Percentiles rank a stretch among this genome's conserved stretches.
Conservation (phyloP, 1,140 invertebrate species). For the Elymnias hypermnestra region DNA sequence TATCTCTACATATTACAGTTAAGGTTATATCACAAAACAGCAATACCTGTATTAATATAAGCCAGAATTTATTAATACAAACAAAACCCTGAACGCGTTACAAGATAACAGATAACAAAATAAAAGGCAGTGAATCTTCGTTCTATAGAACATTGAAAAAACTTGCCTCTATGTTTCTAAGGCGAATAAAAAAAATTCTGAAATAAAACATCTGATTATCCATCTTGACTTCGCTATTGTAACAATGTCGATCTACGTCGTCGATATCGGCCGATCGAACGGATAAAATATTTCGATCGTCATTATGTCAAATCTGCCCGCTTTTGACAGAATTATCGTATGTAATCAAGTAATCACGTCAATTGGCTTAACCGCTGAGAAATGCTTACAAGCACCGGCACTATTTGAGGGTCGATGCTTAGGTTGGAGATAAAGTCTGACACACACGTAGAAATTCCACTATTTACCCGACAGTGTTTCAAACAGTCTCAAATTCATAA, state of each 20-base stretch:
- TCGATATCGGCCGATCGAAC: conserved; percentile 28
- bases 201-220: conserved; percentile 33
- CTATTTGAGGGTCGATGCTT: not conserved
- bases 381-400: conserved; percentile 14
- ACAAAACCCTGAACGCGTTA: not conserved
- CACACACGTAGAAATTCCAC: too few species aligned
- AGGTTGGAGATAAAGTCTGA: too few species aligned
- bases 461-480: too few species aligned
- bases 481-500: too few species aligned
- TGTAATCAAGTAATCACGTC: conserved; percentile 34
- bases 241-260: conserved; percentile 26
- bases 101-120: not conserved
- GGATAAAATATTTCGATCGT: conserved; percentile 40
- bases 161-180: conserved; percentile 9
- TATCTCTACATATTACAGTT: too few species aligned
- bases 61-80: too few species aligned
- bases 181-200: conserved; percentile 23
- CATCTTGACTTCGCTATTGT: conserved; percentile 29
- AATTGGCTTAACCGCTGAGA: conserved; percentile 18
- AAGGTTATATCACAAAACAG: too few species aligned
- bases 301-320: conserved; percentile 45
- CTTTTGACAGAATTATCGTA: conserved; percentile 42
- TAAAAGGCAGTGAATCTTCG: conserved; percentile 7
- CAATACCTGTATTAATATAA: too few species aligned
- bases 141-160: conserved; percentile 5